Base-by-base conservation (phyloP, 2,888 invertebrate genomes). In the Synergus japonicus region DNA sequence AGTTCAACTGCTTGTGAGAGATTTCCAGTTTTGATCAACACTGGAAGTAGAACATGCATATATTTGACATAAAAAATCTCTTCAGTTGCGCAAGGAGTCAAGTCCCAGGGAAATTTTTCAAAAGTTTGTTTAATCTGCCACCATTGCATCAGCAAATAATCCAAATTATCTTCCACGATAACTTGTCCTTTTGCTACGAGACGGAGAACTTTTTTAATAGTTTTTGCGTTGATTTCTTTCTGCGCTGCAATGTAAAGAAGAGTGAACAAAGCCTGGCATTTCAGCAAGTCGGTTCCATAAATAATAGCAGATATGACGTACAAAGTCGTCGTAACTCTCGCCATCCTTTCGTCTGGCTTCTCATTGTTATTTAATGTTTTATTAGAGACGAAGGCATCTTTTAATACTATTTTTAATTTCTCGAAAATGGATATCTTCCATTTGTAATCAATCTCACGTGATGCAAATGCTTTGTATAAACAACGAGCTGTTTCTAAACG, bases 281-380 rank as follows among this genome's bases (percentile, higher is more conserved):
- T 91, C 84, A 94, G 86, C 78, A 83, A 79, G 22, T 93, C 94
- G 2, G 93, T 91, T 37, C 84, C 78, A 58, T 93, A 92, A 43
- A 94, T 93, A 4, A 95, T 87, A 29, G 93, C 92, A 22, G 93
- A 92, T 82, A 94, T 93, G 49, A 93, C 93, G 76, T 95, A 94
- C 46, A 96, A 91, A 10, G 94, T 93, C 63, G 94, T 94, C 0
- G 93, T 92, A 1, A 94, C 94, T 87, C 95, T 92, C 82, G 94
- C 67, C n/a, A 83, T 80, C 67, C 77, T 37, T 90, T 96, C 95
- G 85, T 96, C 96, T 12, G 77, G 58, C 41, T 79, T 82, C 8
- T 83, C 82, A 18, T 76, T 64, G 10, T 37, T 8, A 15, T 73
- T 8, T 15, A 73, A 54, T 37, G 10, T 44, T 76, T 80, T 79